These are phyloP conservation scores for Drosophila elegans DNA, from an alignment of 1,140 invertebrate genomes.

Conservation along the genomic window DNA sequence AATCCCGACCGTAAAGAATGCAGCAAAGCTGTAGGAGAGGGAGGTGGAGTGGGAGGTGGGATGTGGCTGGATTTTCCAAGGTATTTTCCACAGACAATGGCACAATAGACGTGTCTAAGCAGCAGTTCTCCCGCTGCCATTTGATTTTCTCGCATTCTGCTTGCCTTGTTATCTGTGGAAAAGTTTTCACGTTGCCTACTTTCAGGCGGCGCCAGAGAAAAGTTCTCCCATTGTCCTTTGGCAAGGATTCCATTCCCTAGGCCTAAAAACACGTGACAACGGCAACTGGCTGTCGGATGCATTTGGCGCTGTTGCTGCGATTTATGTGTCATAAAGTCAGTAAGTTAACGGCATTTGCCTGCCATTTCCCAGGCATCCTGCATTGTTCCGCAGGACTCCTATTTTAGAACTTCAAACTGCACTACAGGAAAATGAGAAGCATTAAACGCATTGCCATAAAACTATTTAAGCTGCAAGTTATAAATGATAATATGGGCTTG, in stretches of 20 bases:
- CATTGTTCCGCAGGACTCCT: constrained; percentile 17
- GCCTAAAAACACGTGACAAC: constrained; percentile 49
- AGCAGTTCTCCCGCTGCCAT: constrained; percentile 39
- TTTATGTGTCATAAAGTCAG: constrained; percentile 84
- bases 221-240: constrained; percentile 29
- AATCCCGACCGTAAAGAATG: constrained; percentile 59
- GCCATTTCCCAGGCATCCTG: constrained; percentile 65
- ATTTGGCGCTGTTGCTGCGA: constrained; percentile 60
- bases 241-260: constrained; percentile 12
- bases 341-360: constrained; percentile 80
- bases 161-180: constrained; percentile 46
- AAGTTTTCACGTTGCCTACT: constrained; percentile 58
- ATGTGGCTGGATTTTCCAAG: constrained; percentile 22
- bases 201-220: constrained; percentile 50
- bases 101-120: constrained; percentile 76
- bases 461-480: constrained; percentile 9
- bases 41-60: not conserved
- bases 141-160: constrained; percentile 61
- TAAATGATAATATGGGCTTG: constrained; percentile 11
- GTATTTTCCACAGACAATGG: constrained; percentile 58
- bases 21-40: constrained; percentile 3
- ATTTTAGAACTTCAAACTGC: constrained; percentile 20
- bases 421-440: constrained; percentile 25
- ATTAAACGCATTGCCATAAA: constrained; percentile 24
- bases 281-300: constrained; percentile 38